Percentiles rank a stretch among this genome's conserved stretches.
phyloP scores from a whole-genome alignment of 2,113 vertebrate genomes.

The Morone chrysops region DNA sequence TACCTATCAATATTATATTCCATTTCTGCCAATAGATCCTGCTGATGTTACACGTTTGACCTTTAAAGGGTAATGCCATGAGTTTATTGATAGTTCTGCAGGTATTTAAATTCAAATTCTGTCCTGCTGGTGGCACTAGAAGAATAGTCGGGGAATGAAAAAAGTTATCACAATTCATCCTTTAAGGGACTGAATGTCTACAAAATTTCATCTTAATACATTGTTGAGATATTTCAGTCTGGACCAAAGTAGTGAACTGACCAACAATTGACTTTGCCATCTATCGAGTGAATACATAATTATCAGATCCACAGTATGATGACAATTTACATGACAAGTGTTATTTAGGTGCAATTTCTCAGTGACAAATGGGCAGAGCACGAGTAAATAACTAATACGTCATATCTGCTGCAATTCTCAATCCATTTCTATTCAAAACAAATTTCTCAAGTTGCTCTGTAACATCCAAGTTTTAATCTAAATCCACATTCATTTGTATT shows the following conservation, averaged over 20 bases:
- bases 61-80: too few species aligned
- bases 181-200: neutral
- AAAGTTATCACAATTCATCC: neutral
- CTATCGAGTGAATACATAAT: neutral
- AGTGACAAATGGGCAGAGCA: constrained; percentile 2
- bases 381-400: neutral
- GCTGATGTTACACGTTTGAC: neutral
- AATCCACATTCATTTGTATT: constrained; percentile 42
- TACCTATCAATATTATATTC: too few species aligned
- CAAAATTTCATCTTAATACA: neutral
- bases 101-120: neutral
- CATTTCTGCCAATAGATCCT: too few species aligned
- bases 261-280: neutral
- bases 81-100: neutral
- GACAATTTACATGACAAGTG: neutral
- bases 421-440: constrained; percentile 2
- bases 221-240: neutral
- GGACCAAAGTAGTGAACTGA: neutral
- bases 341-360: neutral
- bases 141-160: neutral
- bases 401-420: constrained; percentile 1
- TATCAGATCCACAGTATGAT: neutral
- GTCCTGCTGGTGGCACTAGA: neutral
- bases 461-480: neutral
- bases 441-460: constrained; percentile 13